A percentile compares a stretch with the other conserved stretches of the same genome.
phyloP scores from a whole-genome alignment of 1,140 invertebrate species.

The Steinernema khuongi region DNA sequence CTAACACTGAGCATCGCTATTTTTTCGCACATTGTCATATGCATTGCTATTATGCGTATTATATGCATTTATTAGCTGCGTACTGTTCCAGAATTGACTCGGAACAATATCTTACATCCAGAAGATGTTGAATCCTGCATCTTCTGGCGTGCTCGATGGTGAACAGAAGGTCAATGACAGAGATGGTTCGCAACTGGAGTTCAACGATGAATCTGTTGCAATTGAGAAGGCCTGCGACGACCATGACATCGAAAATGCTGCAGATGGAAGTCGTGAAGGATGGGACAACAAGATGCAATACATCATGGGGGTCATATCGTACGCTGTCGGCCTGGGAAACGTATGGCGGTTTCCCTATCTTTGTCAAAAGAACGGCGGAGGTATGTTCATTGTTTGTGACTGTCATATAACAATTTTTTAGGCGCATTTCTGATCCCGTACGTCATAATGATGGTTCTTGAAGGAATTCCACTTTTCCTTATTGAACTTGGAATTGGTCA shows the following conservation, averaged over 20 bases:
- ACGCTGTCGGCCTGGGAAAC: slow-evolving; percentile 62
- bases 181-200: slow-evolving; percentile 45
- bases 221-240: slow-evolving; percentile 29
- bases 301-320: slow-evolving; percentile 61
- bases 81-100: no score
- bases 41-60: no score
- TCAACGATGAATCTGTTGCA: slow-evolving; percentile 42
- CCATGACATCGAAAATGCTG: slow-evolving; percentile 27
- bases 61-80: no score
- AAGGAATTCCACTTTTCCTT: slow-evolving; percentile 85
- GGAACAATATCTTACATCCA: background rate
- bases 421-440: slow-evolving; percentile 86
- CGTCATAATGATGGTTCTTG: slow-evolving; percentile 82
- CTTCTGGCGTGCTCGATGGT: background rate
- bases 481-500: slow-evolving; percentile 84
- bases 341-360: slow-evolving; percentile 63
- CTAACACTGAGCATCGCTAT: no score
- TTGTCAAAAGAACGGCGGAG: slow-evolving; percentile 62
- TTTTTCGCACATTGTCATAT: no score
- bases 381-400: slow-evolving; percentile 31
- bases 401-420: slow-evolving; percentile 54
- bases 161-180: slow-evolving; percentile 23
- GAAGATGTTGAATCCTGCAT: background rate
- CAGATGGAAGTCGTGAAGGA: slow-evolving; percentile 44
- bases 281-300: slow-evolving; percentile 62